phyloP scores from a whole-genome alignment of 2,797 vertebrate species.

The Smutsia temminckii region DNA sequence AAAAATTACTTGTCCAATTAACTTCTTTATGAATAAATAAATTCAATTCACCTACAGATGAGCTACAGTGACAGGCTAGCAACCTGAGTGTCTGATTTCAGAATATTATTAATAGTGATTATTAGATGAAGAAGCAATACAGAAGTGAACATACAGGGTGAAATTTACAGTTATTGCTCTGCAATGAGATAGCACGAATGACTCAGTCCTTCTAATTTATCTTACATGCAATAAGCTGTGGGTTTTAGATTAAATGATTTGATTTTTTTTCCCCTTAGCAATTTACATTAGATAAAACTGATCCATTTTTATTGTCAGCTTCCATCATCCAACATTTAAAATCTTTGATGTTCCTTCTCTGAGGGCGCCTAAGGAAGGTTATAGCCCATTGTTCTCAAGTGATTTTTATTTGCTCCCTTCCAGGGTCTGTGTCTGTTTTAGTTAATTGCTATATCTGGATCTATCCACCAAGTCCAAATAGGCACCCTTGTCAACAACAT shows the following conservation, averaged over 20 bases:
- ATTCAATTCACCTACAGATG: constrained; percentile 57
- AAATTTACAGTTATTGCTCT: constrained; percentile 68
- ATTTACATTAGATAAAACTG: constrained; percentile 70
- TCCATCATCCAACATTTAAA: constrained; percentile 68
- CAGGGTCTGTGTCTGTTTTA: constrained; percentile 70
- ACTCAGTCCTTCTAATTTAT: constrained; percentile 62
- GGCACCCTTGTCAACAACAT: not conserved
- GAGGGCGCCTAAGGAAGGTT: constrained; percentile 65
- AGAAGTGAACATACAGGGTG: constrained; percentile 60
- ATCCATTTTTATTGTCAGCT: constrained; percentile 67
- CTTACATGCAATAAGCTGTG: constrained; percentile 44
- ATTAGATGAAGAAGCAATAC: constrained; percentile 60
- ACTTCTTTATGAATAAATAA: constrained; percentile 69
- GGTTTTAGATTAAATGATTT: constrained; percentile 70
- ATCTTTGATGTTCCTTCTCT: constrained; percentile 68
- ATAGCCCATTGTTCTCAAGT: constrained; percentile 63
- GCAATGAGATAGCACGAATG: constrained; percentile 43
- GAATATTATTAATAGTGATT: constrained; percentile 69
- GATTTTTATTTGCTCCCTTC: constrained; percentile 71
- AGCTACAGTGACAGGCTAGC: constrained; percentile 34
- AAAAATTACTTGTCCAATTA: constrained; percentile 65
- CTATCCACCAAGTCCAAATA: not conserved
- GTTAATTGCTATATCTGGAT: not conserved
- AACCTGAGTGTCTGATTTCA: constrained; percentile 56
- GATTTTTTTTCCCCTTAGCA: constrained; percentile 67